Conservation (phyloP, 2,797 vertebrate species). For the Cryptoblepharus egeriae region DNA sequence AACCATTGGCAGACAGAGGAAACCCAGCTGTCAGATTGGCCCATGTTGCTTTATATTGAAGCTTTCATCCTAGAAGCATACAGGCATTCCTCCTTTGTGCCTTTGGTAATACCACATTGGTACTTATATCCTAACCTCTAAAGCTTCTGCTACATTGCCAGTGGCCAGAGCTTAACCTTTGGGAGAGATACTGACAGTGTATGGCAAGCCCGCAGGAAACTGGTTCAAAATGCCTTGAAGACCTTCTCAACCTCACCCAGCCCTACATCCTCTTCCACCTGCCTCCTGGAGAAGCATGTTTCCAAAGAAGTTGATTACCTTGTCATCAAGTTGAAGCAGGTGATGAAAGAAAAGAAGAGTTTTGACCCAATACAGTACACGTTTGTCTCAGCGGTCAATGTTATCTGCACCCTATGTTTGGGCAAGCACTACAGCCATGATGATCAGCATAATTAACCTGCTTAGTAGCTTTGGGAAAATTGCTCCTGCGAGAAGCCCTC, state of each 20-base stretch:
- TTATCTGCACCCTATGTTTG: constrained; percentile 92
- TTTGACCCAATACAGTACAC: constrained; percentile 84
- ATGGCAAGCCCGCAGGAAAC: constrained; percentile 85
- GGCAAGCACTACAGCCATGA: constrained; percentile 87
- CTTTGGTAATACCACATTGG: too few relatives aligned
- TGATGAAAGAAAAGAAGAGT: constrained; percentile 76
- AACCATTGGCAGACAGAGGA: too few relatives aligned
- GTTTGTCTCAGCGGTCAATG: constrained; percentile 89
- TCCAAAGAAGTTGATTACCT: constrained; percentile 83
- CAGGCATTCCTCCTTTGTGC: too few relatives aligned
- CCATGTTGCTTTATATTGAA: too few relatives aligned
- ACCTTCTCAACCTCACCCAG: constrained; percentile 81
- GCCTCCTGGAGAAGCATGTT: constrained; percentile 89
- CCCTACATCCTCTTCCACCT: constrained; percentile 76
- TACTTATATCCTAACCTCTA: too few relatives aligned
- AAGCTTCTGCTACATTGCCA: constrained; percentile 71
- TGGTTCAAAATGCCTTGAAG: constrained; percentile 88
- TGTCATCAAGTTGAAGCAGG: constrained; percentile 74
- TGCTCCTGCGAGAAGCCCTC: constrained; percentile 77
- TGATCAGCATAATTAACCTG: constrained; percentile 74
- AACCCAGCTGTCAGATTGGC: too few relatives aligned
- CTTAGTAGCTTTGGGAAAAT: constrained; percentile 75
- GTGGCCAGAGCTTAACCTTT: constrained; percentile 87
- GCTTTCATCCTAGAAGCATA: too few relatives aligned
- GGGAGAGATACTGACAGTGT: constrained; percentile 81